These are phyloP conservation scores for Sylvicapra grimmia DNA, from an alignment of 2,113 vertebrate species.

Conservation along the genomic window DNA sequence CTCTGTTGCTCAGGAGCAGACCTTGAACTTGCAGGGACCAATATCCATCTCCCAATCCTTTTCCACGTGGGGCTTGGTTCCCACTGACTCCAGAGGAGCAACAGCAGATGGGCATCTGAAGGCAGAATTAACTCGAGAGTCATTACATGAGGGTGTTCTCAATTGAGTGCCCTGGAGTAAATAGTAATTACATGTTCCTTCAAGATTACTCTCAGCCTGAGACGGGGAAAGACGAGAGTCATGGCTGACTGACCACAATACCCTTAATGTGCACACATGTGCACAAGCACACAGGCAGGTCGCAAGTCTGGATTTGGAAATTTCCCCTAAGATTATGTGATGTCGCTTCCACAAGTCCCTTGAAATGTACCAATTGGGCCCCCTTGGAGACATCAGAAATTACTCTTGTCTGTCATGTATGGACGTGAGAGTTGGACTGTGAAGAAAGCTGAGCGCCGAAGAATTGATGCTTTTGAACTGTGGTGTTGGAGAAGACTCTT, in stretches of 20 bases:
- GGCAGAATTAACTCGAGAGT: conserved; percentile 33
- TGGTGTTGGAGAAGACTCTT: too few species aligned
- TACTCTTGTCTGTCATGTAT: background rate
- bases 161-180: conserved; percentile 48
- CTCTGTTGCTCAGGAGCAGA: background rate
- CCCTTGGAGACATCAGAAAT: background rate
- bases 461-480: too few species aligned
- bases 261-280: background rate
- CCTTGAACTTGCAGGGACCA: background rate
- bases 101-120: conserved; percentile 16
- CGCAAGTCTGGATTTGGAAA: background rate
- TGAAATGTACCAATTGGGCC: background rate
- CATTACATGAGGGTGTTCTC: conserved; percentile 48
- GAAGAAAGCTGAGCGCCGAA: too few species aligned
- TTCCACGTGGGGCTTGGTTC: background rate
- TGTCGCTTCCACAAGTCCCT: background rate
- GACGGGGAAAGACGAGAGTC: background rate
- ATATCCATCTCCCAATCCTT: background rate
- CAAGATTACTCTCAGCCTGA: conserved; percentile 36
- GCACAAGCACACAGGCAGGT: background rate
- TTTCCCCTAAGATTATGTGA: background rate
- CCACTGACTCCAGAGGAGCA: background rate
- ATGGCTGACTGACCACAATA: conserved; percentile 15
- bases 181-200: conserved; percentile 59
- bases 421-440: too few species aligned